Evolutionary conservation across 64 coral and sea anemone genomes (phyloP).

Genomic region (Dendronephthya gigantea): DNA sequence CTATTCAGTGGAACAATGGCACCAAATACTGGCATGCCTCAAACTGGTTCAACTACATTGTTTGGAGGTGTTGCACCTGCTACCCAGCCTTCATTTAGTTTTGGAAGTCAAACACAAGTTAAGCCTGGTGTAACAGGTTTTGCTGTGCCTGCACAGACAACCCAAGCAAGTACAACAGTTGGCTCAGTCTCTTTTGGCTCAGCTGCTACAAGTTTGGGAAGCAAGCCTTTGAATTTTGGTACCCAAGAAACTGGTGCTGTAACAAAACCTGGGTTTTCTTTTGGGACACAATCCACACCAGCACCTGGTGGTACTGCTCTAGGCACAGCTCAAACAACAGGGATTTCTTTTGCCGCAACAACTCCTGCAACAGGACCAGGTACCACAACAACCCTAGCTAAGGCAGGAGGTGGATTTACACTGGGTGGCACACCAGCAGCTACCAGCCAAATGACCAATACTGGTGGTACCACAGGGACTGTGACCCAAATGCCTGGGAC

Average conservation of each 20-base stretch:
- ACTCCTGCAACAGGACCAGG: background rate
- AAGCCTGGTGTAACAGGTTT: background rate
- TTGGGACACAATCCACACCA: constrained; percentile 9
- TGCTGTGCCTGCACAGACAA: background rate
- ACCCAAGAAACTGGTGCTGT: background rate
- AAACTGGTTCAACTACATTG: background rate
- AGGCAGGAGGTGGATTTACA: background rate
- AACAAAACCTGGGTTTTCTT: constrained; percentile 33
- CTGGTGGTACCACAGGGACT: background rate
- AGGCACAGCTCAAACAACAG: background rate
- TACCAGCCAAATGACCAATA: background rate
- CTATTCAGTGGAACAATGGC: too few relatives aligned
- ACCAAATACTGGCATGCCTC: background rate
- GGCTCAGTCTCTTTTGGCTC: background rate
- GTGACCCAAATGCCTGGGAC: background rate
- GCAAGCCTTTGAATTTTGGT: background rate
- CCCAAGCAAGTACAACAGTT: background rate
- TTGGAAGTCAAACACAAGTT: background rate
- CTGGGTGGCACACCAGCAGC: background rate
- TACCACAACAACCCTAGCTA: background rate
- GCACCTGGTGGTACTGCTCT: background rate
- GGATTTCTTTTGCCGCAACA: background rate
- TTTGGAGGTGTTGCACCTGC: background rate
- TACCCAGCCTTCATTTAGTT: background rate
- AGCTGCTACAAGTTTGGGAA: too few relatives aligned